Evolutionary conservation across 2,113 vertebrate species (phyloP).

Genomic region (Toxotes chatareus): DNA sequence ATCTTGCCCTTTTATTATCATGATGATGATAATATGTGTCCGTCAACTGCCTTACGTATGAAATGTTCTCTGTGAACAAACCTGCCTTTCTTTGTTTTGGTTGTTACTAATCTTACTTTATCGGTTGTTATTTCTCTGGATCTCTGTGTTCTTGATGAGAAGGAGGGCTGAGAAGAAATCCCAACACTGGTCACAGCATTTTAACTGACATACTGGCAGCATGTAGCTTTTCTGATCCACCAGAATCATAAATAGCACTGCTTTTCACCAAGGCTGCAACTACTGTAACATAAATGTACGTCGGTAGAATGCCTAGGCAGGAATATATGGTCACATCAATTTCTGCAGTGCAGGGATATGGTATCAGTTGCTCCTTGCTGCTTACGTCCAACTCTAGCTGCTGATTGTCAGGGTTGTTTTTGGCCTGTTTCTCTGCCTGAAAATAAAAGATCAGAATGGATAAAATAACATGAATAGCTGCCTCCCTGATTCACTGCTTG

Average conservation of each 20-base stretch:
- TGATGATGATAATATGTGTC: too few relatives aligned
- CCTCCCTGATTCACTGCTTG: constrained; percentile 43
- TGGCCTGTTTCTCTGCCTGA: constrained; percentile 37
- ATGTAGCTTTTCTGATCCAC: constrained; percentile 1
- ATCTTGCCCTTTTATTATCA: background rate
- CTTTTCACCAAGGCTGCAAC: background rate
- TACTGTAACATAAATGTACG: background rate
- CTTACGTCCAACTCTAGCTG: constrained; percentile 21
- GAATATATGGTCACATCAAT: background rate
- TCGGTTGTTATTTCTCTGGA: background rate
- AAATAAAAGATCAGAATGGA: constrained; percentile 51
- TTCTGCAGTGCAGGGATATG: background rate
- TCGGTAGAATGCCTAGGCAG: background rate
- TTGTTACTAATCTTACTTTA: background rate
- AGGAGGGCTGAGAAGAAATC: background rate
- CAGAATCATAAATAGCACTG: background rate
- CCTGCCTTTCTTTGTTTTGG: background rate
- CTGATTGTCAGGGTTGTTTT: constrained; percentile 27
- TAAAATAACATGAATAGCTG: constrained; percentile 60
- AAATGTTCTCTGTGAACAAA: constrained; percentile 1
- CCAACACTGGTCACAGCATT: background rate
- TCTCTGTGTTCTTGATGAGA: background rate
- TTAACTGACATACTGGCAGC: background rate
- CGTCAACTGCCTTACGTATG: constrained; percentile 1
- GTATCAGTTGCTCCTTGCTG: background rate